Conservation (phyloP, 2,113 vertebrate species). For the Tenebrosternarchus preto region DNA sequence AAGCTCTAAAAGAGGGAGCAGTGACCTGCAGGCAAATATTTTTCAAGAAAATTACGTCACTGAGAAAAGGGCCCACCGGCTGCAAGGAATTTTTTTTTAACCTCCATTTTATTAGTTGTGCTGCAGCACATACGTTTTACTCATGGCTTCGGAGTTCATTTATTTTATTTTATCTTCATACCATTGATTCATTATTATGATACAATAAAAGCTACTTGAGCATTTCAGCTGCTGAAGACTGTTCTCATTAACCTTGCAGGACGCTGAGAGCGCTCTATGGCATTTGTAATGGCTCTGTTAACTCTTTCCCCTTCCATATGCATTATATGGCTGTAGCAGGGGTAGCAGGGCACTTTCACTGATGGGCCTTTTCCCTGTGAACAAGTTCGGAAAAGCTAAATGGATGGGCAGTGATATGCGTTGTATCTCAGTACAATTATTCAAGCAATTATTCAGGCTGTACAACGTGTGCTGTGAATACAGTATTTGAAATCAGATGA, state of each 20-base stretch:
- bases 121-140: slow-evolving; percentile 71
- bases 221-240: slow-evolving; percentile 77
- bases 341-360: neutral
- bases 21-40: slow-evolving; percentile 79
- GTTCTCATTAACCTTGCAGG: slow-evolving; percentile 84
- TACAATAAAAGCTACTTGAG: slow-evolving; percentile 85
- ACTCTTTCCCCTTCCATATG: slow-evolving; percentile 67
- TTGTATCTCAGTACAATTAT: neutral
- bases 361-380: neutral
- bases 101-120: slow-evolving; percentile 53
- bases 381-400: neutral
- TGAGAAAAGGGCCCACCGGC: slow-evolving; percentile 48
- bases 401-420: neutral
- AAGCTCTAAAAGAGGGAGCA: slow-evolving; percentile 71
- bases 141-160: slow-evolving; percentile 79
- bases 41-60: slow-evolving; percentile 77
- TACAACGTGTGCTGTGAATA: neutral
- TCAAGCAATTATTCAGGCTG: neutral
- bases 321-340: slow-evolving; percentile 45
- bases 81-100: slow-evolving; percentile 56
- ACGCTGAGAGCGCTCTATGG: slow-evolving; percentile 73
- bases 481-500: neutral
- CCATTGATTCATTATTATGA: slow-evolving; percentile 83
- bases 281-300: slow-evolving; percentile 75
- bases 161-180: slow-evolving; percentile 81